These are phyloP conservation scores for Drosophila koepferae DNA, from an alignment of 2,888 invertebrate genomes.

Conservation along the genomic window DNA sequence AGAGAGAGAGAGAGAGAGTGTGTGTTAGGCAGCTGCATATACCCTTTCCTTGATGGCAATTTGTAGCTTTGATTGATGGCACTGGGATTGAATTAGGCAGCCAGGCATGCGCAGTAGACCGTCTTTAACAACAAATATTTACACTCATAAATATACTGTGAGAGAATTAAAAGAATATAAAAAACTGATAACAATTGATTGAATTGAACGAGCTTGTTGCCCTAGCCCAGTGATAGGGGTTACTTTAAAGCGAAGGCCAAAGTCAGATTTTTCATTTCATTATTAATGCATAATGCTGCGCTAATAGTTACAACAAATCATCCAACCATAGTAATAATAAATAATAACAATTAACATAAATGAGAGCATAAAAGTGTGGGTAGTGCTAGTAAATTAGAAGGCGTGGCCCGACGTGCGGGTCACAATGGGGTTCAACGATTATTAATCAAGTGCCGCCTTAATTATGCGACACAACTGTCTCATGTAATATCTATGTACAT, in stretches of 20 bases:
- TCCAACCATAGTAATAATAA: slow-evolving; percentile 49
- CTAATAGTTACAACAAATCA: slow-evolving; percentile 74
- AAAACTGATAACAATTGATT: slow-evolving; percentile 59
- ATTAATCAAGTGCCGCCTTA: slow-evolving; percentile 76
- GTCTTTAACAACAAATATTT: slow-evolving; percentile 69
- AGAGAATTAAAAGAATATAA: slow-evolving; percentile 26
- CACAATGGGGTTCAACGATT: slow-evolving; percentile 72
- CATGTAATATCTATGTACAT: slow-evolving; percentile 35
- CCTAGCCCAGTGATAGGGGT: slow-evolving; percentile 37
- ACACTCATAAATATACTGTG: slow-evolving; percentile 71
- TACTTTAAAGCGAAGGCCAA: slow-evolving; percentile 54
- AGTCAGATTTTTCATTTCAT: slow-evolving; percentile 68
- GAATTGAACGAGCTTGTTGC: slow-evolving; percentile 38
- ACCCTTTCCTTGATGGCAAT: slow-evolving; percentile 47
- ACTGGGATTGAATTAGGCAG: slow-evolving; percentile 47
- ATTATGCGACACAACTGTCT: slow-evolving; percentile 56
- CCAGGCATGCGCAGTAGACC: slow-evolving; percentile 11
- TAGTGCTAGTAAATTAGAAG: slow-evolving; percentile 36
- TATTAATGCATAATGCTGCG: slow-evolving; percentile 59
- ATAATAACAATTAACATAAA: slow-evolving; percentile 33
- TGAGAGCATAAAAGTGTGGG: slow-evolving; percentile 12
- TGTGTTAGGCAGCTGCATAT: slow-evolving; percentile 2
- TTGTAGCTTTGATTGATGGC: slow-evolving; percentile 69
- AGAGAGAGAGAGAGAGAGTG: slow-evolving; percentile 4
- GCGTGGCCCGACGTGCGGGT: slow-evolving; percentile 60